Conservation (phyloP, 2,113 vertebrate species). For the Phasianus colchicus region DNA sequence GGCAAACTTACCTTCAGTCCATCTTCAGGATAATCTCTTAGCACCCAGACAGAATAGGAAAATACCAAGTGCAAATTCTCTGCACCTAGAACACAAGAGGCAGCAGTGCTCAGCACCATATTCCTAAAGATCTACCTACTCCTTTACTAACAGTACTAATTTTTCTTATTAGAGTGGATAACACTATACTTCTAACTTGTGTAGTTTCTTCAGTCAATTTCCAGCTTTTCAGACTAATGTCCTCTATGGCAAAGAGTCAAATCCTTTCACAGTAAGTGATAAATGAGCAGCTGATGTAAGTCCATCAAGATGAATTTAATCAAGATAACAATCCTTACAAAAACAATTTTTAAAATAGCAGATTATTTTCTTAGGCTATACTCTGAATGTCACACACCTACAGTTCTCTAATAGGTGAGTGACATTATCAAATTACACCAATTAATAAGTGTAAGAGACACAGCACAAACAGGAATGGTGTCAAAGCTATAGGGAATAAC, state of each 20-base stretch:
- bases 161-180: background rate
- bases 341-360: background rate
- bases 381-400: background rate
- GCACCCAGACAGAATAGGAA: conserved; percentile 95
- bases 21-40: conserved; percentile 94
- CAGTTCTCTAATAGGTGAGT: background rate
- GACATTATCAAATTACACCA: background rate
- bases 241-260: background rate
- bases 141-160: background rate
- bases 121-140: background rate
- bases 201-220: background rate
- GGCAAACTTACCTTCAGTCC: conserved; percentile 87
- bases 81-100: conserved; percentile 78
- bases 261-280: background rate
- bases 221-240: background rate
- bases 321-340: background rate
- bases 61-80: conserved; percentile 95
- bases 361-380: background rate
- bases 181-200: background rate
- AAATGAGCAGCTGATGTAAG: background rate
- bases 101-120: background rate
- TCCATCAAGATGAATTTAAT: background rate
- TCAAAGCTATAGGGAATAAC: background rate
- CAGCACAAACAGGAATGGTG: background rate
- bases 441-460: background rate